Evolutionary conservation across 2,888 invertebrate species (phyloP).

Genomic region (Stramonita haemastoma): DNA sequence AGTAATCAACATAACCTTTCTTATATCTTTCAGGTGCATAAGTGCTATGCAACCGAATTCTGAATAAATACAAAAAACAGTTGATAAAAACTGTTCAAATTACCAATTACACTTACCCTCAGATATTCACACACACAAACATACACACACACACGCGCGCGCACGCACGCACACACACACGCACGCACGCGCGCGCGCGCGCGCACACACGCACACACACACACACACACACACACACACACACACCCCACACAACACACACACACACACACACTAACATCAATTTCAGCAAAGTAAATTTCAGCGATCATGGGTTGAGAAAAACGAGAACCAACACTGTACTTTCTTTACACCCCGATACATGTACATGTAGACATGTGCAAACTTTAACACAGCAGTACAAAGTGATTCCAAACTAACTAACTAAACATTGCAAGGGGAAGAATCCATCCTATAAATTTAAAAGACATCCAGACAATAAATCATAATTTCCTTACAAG

Average conservation of each 20-base stretch:
- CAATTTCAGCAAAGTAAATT: background rate
- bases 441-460: too few relatives aligned
- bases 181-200: background rate
- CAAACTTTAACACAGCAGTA: too few relatives aligned
- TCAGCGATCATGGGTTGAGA: background rate
- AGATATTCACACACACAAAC: background rate
- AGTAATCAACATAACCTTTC: too few relatives aligned
- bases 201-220: conserved; percentile 18
- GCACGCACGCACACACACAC: conserved; percentile 10
- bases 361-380: too few relatives aligned
- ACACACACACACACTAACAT: background rate
- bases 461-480: too few relatives aligned
- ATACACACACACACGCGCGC: conserved; percentile 4
- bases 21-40: too few relatives aligned
- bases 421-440: too few relatives aligned
- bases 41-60: background rate
- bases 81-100: background rate
- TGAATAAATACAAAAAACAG: background rate
- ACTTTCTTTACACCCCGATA: background rate
- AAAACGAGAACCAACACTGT: background rate
- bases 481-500: too few relatives aligned
- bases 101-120: background rate
- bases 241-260: background rate
- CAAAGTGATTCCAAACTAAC: too few relatives aligned
- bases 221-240: conserved; percentile 27